A percentile compares a stretch with the other conserved stretches of the same genome.
Conservation (phyloP, 2,113 vertebrate genomes). For the Saguinus imperator region DNA sequence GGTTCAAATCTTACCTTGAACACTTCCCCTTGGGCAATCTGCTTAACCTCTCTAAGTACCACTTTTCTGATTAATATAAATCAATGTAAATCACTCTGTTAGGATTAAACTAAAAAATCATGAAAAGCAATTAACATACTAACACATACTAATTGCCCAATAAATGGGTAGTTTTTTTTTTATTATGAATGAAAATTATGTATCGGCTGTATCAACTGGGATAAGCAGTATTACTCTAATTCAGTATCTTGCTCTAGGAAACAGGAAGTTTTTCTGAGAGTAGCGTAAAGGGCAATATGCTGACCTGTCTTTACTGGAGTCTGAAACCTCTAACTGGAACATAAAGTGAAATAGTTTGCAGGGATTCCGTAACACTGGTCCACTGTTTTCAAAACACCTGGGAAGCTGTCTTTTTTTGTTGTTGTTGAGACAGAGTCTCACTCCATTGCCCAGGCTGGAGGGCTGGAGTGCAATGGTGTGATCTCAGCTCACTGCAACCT, state of each 20-base stretch:
- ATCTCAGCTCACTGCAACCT: too few species aligned
- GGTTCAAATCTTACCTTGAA: background rate
- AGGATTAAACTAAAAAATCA: background rate
- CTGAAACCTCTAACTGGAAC: background rate
- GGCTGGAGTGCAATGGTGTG: too few species aligned
- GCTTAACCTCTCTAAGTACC: background rate
- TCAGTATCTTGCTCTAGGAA: background rate
- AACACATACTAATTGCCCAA: background rate
- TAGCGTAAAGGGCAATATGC: background rate
- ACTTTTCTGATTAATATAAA: conserved; percentile 8
- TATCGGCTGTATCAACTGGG: background rate
- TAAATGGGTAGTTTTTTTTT: background rate
- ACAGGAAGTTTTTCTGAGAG: background rate
- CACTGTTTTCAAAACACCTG: background rate
- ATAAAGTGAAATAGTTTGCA: conserved; percentile 1
- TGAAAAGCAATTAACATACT: background rate
- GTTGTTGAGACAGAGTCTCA: too few species aligned
- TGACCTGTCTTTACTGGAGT: background rate
- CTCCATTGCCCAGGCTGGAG: too few species aligned
- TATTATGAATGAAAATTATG: background rate
- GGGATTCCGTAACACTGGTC: background rate
- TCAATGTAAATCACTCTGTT: background rate
- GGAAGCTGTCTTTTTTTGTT: too few species aligned
- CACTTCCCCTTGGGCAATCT: conserved; percentile 9
- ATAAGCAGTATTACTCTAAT: conserved; percentile 18